phyloP scores from a whole-genome alignment of 2,888 invertebrate species.

The Aleiodes leptofemur region DNA sequence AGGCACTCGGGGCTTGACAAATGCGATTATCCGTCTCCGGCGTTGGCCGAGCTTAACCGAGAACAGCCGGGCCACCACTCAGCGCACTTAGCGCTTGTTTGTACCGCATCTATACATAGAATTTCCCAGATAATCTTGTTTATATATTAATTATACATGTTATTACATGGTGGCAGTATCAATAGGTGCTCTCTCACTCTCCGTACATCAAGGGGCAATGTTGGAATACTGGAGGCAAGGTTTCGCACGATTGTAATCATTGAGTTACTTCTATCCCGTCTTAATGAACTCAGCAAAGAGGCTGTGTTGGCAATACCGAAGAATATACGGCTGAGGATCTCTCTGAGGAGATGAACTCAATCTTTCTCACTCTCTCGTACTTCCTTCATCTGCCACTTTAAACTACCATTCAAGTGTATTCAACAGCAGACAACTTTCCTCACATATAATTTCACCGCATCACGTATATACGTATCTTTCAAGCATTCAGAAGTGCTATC shows the following conservation, averaged over 20 bases:
- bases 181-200: no score
- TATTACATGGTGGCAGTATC: no score
- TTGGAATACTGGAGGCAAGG: no score
- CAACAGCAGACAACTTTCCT: conserved; percentile 4
- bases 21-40: conserved; percentile 61
- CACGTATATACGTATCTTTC: conserved; percentile 1
- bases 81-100: conserved; percentile 38
- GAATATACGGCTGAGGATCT: no score
- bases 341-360: background rate
- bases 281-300: no score
- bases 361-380: background rate
- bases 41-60: conserved; percentile 54
- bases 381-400: background rate
- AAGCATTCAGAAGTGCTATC: conserved; percentile 12
- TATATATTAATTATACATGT: background rate
- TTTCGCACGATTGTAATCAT: no score
- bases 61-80: conserved; percentile 47
- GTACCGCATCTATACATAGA: conserved; percentile 22
- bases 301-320: no score
- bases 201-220: no score
- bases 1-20: conserved; percentile 60
- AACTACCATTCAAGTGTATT: background rate
- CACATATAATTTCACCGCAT: conserved; percentile 13
- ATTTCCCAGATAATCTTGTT: conserved; percentile 12
- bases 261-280: no score